Percentiles rank a stretch among this genome's conserved stretches.
phyloP scores from a whole-genome alignment of 2,888 invertebrate genomes.

The Chloroclysta siterata region DNA sequence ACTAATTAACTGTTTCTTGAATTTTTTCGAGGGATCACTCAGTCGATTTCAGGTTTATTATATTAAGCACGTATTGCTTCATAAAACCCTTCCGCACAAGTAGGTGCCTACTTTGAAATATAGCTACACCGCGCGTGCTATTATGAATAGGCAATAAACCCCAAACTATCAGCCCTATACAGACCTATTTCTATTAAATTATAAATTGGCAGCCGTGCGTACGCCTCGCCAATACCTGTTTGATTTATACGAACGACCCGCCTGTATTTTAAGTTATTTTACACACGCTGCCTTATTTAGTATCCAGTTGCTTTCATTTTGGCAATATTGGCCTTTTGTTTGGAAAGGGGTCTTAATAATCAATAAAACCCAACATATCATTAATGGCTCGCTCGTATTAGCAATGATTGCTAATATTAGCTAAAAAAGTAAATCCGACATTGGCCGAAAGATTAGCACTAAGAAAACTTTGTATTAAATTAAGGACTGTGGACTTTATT shows the following conservation, averaged over 20 bases:
- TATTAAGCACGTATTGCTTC: constrained; percentile 17
- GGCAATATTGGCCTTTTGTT: not conserved
- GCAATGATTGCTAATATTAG: too few species aligned
- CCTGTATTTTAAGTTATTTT: constrained; percentile 42
- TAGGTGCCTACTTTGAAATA: constrained; percentile 19
- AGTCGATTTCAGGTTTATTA: too few species aligned
- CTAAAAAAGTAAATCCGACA: too few species aligned
- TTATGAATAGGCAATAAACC: constrained; percentile 43
- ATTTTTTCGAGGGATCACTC: too few species aligned
- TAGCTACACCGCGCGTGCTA: constrained; percentile 22
- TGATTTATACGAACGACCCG: constrained; percentile 43
- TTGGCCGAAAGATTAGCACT: too few species aligned
- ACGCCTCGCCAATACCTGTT: constrained; percentile 42
- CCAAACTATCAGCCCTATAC: constrained; percentile 40
- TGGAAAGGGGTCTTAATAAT: not conserved
- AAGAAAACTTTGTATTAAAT: too few species aligned
- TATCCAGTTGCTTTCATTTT: constrained; percentile 28
- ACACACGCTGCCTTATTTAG: constrained; percentile 40
- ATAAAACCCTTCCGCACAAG: constrained; percentile 24
- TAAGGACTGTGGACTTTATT: too few species aligned
- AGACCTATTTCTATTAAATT: constrained; percentile 46
- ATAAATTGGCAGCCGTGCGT: constrained; percentile 45
- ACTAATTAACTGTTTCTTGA: too few species aligned
- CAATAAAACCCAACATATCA: too few species aligned
- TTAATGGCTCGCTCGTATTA: too few species aligned